Evolutionary conservation across 2,888 invertebrate genomes (phyloP).

Genomic region (Troides aeacus): DNA sequence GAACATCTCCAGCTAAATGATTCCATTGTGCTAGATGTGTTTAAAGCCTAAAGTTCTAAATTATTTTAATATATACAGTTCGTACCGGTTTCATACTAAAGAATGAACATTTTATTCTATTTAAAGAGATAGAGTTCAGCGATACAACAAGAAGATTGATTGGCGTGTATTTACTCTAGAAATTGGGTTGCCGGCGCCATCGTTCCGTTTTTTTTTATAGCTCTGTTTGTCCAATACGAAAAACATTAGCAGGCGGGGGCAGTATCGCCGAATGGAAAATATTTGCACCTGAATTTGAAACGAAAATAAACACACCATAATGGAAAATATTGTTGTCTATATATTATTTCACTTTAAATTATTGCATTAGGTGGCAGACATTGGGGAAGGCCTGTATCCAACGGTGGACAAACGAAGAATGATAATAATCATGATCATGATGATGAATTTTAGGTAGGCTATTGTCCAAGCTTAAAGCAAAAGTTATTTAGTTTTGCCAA

Average conservation of each 20-base stretch:
- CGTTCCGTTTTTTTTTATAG: constrained; percentile 14
- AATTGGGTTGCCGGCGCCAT: constrained; percentile 37
- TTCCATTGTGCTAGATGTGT: too few species aligned
- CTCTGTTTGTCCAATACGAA: constrained; percentile 27
- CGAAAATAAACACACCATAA: background rate
- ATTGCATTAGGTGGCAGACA: too few species aligned
- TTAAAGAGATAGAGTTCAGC: constrained; percentile 21
- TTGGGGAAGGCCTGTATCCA: too few species aligned
- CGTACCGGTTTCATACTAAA: too few species aligned
- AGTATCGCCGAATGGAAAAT: constrained; percentile 7
- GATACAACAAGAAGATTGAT: constrained; percentile 33
- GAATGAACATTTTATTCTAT: constrained; percentile 14
- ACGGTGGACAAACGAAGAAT: too few species aligned
- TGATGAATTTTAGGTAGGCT: too few species aligned
- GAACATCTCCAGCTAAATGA: too few species aligned
- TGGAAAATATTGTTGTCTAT: too few species aligned
- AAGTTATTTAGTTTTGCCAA: too few species aligned
- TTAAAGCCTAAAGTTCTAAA: background rate
- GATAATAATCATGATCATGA: too few species aligned
- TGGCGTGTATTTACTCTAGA: constrained; percentile 37
- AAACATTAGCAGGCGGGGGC: constrained; percentile 11
- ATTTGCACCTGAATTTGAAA: constrained; percentile 9
- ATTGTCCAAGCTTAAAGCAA: too few species aligned
- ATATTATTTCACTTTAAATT: too few species aligned
- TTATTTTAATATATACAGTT: background rate